Base-by-base conservation (phyloP, 2,797 vertebrate genomes). In the Scomberomorus guttatus region DNA sequence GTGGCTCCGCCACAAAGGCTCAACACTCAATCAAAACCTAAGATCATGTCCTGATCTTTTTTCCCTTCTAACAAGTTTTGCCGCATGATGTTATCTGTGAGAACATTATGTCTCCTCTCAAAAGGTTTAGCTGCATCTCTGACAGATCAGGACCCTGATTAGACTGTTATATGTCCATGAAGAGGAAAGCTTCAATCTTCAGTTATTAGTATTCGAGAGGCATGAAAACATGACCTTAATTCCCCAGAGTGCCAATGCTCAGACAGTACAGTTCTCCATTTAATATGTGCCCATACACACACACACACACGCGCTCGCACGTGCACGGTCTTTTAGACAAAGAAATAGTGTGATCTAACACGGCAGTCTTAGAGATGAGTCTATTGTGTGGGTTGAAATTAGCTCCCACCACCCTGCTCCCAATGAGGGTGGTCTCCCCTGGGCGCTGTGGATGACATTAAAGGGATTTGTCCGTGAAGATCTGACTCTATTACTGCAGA, bases 171-270 rank as follows among this genome's bases (percentile, higher is more conserved):
- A 75, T 74, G 68, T 82, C 86, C 63, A 75, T 55, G 54, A 81
- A 71, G 77, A 79, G 71, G 77, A 85, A 80, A 69, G 77, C 89
- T 89, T 89, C 89, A 87, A 82, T 88, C 73, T 89, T 82, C 82
- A 76, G 66, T 87, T 90, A 92, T 95, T 94, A 92, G 89, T 88
- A 87, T 89, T 93, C 87, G 37, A 90, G 90, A 93, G 86, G 86
- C 91, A 91, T 91, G 89, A 91, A 94, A 93, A 93, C 91, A 93
- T 94, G 93, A 93, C 93, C 91, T 93, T 95, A 94, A 94, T 95
- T 93, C 91, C 89, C 90, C 83, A 80, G 89, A 87, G 91, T 92
- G 92, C 83, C 86, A 84, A 81, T 72, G 85, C 91, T 92, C 90
- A 89, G 88, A 83, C 44, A 75, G 78, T 66, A 67, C 75, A 86